Percentiles rank a stretch among this genome's conserved stretches.
phyloP scores from a whole-genome alignment of 2,113 vertebrate genomes.

The Atherinomorus stipes region DNA sequence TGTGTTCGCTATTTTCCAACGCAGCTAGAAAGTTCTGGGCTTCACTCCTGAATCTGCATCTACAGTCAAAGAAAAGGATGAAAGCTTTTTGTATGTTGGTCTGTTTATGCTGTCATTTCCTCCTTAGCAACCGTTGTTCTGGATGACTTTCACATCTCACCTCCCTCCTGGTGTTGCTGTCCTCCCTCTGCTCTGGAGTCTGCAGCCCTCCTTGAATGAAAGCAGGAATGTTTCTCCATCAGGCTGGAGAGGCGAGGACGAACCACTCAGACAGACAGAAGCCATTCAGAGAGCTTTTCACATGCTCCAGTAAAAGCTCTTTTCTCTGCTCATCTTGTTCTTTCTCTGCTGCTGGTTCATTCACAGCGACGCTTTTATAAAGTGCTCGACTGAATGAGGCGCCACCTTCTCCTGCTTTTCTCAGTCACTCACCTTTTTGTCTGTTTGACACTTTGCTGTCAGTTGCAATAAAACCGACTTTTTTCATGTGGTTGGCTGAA shows the following conservation, averaged over 20 bases:
- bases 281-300: slow-evolving; percentile 73
- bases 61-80: slow-evolving; percentile 25
- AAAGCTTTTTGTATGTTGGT: too few relatives aligned
- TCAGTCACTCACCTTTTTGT: slow-evolving; percentile 63
- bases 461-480: slow-evolving; percentile 15
- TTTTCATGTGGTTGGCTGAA: slow-evolving; percentile 1
- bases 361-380: too few relatives aligned
- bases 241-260: slow-evolving; percentile 74
- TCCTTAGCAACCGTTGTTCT: too few relatives aligned
- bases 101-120: too few relatives aligned
- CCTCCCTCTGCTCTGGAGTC: slow-evolving; percentile 13
- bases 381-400: slow-evolving; percentile 65
- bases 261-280: slow-evolving; percentile 60
- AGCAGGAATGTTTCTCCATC: slow-evolving; percentile 43
- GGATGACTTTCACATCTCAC: slow-evolving; percentile 6
- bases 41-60: slow-evolving; percentile 42
- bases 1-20: slow-evolving; percentile 48
- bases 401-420: slow-evolving; percentile 59
- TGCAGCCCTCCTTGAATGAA: slow-evolving; percentile 44
- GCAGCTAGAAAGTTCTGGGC: slow-evolving; percentile 49
- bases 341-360: slow-evolving; percentile 29
- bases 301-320: slow-evolving; percentile 45
- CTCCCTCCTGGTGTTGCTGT: neutral
- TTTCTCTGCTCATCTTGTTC: slow-evolving; percentile 39
- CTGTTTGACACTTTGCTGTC: slow-evolving; percentile 22